These are phyloP conservation scores for Salpingus planirostris DNA, from an alignment of 2,888 invertebrate species.

Conservation along the genomic window DNA sequence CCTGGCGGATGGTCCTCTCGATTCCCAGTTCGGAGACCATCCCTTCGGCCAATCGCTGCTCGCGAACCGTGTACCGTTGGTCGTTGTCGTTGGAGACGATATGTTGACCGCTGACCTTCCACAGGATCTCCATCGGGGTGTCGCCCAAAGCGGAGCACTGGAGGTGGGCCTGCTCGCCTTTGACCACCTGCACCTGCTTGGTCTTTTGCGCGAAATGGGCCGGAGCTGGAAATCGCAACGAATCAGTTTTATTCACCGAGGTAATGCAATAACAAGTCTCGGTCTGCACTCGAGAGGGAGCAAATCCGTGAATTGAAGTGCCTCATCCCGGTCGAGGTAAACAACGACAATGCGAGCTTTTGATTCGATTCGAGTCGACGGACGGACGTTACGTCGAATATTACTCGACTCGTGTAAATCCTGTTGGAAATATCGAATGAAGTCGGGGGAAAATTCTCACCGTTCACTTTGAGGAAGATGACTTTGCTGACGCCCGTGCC, in stretches of 20 bases:
- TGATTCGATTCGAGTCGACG: too few relatives aligned
- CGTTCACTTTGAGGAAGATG: conserved; percentile 81
- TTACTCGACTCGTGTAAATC: too few relatives aligned
- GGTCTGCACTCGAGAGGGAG: too few relatives aligned
- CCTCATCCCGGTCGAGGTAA: too few relatives aligned
- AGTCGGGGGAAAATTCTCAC: too few relatives aligned
- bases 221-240: conserved; percentile 51
- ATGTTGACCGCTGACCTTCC: conserved; percentile 70
- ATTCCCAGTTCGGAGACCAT: conserved; percentile 80
- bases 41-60: conserved; percentile 69
- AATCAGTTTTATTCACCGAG: background rate
- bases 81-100: conserved; percentile 65
- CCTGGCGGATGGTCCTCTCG: conserved; percentile 74
- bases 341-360: too few relatives aligned
- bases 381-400: too few relatives aligned
- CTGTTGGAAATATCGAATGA: too few relatives aligned
- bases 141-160: conserved; percentile 86
- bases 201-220: conserved; percentile 77
- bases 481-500: conserved; percentile 89
- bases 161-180: conserved; percentile 72
- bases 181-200: conserved; percentile 73
- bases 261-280: background rate
- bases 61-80: conserved; percentile 66
- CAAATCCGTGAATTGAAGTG: too few relatives aligned
- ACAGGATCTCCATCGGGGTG: conserved; percentile 75